Evolutionary conservation across 2,888 invertebrate species (phyloP), one percentile per base, ranked within the genome.

Genomic region (Lasioglossum villosulum): DNA sequence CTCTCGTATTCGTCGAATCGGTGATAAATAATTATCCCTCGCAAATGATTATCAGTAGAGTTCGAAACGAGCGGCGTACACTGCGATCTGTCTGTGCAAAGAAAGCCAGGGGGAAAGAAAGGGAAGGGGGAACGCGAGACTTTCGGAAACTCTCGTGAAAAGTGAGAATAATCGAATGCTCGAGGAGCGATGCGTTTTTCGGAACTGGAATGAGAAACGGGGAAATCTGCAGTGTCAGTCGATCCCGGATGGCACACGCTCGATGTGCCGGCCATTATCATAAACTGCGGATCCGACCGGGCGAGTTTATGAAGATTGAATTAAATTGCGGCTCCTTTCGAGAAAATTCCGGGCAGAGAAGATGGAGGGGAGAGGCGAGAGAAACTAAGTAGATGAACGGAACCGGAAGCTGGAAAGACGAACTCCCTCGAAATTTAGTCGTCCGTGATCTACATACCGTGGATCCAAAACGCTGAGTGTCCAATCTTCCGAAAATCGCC

Each of bases 271-370:
- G 66, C 63, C 42, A 90, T 89, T 89, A 89, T 83, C 91, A 83
- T 90, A 89, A 90, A 90, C 81, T 73, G 82, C 72, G 83, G 78
- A 78, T 89, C 90, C 83, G 79, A 48, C 23, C 14, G 66, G 68
- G 75, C 52, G 59, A 88, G 83, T 92, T 90, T 91, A 88, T 80
- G 86, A 91, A 91, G 91, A 91, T 92, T 87, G 91, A 91, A 91
- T 90, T 91, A 92, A 91, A 90, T 86, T 81, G 85, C 82, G 84
- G 70, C 59, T 45, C 77, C 74, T 70, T 27, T 66, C 48, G 79
- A 68, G 81, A 45, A 75, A 73, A 80, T 59, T 4, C 34, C n/a
- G 39, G n/a, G 1, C 10, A 27, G 8, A n/a, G 16, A 8, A 2
- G 71, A 6, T 4, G 19, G 45, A 14, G 45, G 10, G 48, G 37